phyloP scores from a whole-genome alignment of 2,113 vertebrate species.

The Heterotilapia buettikoferi region DNA sequence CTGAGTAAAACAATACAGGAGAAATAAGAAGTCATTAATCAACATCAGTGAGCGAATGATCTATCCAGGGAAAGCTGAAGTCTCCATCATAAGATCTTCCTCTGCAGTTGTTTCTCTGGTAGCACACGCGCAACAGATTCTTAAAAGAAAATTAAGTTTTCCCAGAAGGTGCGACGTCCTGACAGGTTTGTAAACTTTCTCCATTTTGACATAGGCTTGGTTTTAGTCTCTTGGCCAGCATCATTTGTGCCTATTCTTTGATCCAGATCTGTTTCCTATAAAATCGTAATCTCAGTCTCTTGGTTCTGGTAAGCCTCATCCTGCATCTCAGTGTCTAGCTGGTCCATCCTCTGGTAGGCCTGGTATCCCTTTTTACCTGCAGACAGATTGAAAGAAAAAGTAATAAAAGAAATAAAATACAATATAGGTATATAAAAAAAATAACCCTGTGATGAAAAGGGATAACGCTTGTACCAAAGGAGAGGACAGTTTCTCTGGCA shows the following conservation, averaged over 20 bases:
- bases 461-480: constrained; percentile 60
- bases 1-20: background rate
- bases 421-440: background rate
- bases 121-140: background rate
- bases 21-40: background rate
- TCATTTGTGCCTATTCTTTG: background rate
- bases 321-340: constrained; percentile 62
- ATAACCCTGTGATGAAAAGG: background rate
- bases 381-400: background rate
- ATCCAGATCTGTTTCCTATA: constrained; percentile 36
- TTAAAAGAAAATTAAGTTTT: background rate
- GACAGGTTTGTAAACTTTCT: background rate
- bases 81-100: background rate
- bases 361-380: constrained; percentile 69
- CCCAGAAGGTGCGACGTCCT: background rate
- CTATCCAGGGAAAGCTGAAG: background rate
- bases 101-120: background rate
- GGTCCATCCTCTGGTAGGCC: constrained; percentile 74
- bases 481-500: constrained; percentile 69
- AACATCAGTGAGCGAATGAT: background rate
- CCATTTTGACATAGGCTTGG: background rate
- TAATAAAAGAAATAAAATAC: background rate
- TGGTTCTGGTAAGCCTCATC: constrained; percentile 70
- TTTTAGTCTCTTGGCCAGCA: background rate
- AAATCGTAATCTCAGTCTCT: constrained; percentile 72